phyloP scores from a whole-genome alignment of 2,113 vertebrate genomes.

The Phasianus colchicus region DNA sequence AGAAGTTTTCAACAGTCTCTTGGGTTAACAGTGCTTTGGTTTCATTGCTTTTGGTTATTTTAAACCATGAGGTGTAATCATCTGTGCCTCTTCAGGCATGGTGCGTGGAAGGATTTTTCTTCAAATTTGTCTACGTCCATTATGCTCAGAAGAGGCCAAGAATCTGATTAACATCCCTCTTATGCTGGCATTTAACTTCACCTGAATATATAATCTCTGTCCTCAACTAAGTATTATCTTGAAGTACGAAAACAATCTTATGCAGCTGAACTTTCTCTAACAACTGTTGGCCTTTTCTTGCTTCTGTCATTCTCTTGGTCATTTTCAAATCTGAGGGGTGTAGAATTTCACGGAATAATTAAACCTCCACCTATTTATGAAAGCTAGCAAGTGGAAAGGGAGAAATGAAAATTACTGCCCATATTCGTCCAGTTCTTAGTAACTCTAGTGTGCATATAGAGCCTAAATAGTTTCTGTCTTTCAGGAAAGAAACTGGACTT shows the following conservation, averaged over 20 bases:
- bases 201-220: neutral
- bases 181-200: neutral
- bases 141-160: neutral
- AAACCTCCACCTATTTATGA: neutral
- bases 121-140: neutral
- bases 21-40: neutral
- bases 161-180: neutral
- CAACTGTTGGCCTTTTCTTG: neutral
- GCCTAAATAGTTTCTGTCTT: neutral
- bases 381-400: neutral
- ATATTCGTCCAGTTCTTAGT: neutral
- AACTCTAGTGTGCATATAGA: neutral
- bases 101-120: neutral
- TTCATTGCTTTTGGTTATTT: neutral
- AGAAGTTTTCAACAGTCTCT: neutral
- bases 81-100: neutral
- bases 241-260: neutral
- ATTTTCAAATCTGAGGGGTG: neutral
- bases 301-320: neutral
- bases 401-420: neutral
- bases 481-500: neutral
- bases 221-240: neutral
- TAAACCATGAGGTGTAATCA: neutral
- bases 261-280: neutral
- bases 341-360: neutral